phyloP scores from a whole-genome alignment of 1,140 invertebrate genomes.

The Drosophila malerkotliana region DNA sequence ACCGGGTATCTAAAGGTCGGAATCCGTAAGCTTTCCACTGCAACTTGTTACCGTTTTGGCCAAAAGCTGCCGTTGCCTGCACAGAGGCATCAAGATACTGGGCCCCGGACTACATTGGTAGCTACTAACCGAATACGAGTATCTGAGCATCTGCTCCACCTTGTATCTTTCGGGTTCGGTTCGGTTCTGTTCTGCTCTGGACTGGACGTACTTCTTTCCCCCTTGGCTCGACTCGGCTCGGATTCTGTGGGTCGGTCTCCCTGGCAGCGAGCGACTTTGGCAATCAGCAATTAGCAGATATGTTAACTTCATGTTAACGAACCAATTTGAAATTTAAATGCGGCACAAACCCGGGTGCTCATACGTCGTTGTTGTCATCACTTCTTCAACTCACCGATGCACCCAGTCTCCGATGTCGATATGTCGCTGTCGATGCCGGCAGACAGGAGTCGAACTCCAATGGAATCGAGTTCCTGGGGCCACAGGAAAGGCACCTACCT shows the following conservation, averaged over 20 bases:
- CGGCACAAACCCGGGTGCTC: constrained; percentile 77
- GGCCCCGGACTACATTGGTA: constrained; percentile 67
- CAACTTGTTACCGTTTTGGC: constrained; percentile 48
- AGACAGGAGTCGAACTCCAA: constrained; percentile 13
- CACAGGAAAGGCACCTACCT: constrained; percentile 10
- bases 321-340: constrained; percentile 82
- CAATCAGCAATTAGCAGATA: constrained; percentile 82
- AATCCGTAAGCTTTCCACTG: too few relatives aligned
- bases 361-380: constrained; percentile 79
- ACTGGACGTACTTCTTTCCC: not conserved
- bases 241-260: constrained; percentile 30
- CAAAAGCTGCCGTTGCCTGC: constrained; percentile 63
- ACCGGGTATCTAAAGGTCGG: not conserved
- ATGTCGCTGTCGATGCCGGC: constrained; percentile 35
- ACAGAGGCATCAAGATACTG: constrained; percentile 80
- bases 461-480: constrained; percentile 3
- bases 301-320: constrained; percentile 82
- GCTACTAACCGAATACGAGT: constrained; percentile 64
- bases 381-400: constrained; percentile 71
- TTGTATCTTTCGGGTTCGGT: constrained; percentile 14
- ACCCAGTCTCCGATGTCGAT: constrained; percentile 48
- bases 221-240: constrained; percentile 10
- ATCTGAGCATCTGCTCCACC: constrained; percentile 50
- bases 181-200: constrained; percentile 9
- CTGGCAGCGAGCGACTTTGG: constrained; percentile 70